These are phyloP conservation scores for Xanthia togata DNA, from an alignment of 2,888 invertebrate species.

Conservation along the genomic window DNA sequence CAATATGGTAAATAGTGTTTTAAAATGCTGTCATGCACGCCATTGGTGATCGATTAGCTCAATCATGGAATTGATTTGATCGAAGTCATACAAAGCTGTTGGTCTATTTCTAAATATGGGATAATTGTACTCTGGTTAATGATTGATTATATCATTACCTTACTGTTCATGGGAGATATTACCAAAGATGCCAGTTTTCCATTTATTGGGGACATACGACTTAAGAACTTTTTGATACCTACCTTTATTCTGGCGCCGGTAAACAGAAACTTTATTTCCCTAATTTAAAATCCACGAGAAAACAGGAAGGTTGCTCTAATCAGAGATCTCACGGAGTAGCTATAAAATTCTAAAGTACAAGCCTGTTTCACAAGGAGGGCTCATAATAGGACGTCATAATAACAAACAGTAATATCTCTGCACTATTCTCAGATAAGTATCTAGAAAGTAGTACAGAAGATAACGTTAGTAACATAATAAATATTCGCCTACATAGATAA, in stretches of 20 bases:
- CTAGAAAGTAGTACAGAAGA: slow-evolving; percentile 63
- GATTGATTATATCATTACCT: background rate
- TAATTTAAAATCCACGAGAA: background rate
- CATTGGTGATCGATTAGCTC: slow-evolving; percentile 18
- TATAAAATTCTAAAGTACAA: slow-evolving; percentile 15
- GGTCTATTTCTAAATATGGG: background rate
- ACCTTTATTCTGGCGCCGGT: background rate
- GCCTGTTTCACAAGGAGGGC: slow-evolving; percentile 15
- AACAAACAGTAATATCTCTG: slow-evolving; percentile 49
- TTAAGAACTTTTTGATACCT: background rate
- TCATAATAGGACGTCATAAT: slow-evolving; percentile 20
- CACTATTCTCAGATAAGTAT: slow-evolving; percentile 54
- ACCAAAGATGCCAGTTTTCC: background rate
- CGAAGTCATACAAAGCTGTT: background rate
- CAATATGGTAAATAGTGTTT: slow-evolving; percentile 51
- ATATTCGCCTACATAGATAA: slow-evolving; percentile 61
- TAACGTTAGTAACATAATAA: slow-evolving; percentile 59
- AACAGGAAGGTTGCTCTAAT: background rate
- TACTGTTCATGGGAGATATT: background rate
- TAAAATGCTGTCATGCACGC: slow-evolving; percentile 33
- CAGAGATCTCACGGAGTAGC: slow-evolving; percentile 1
- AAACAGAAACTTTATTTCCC: too few species aligned
- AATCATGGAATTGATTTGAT: slow-evolving; percentile 14
- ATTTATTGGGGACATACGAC: background rate
- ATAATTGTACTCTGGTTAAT: background rate